phyloP scores from a whole-genome alignment of 2,888 invertebrate genomes.

The Drosophila conformis region DNA sequence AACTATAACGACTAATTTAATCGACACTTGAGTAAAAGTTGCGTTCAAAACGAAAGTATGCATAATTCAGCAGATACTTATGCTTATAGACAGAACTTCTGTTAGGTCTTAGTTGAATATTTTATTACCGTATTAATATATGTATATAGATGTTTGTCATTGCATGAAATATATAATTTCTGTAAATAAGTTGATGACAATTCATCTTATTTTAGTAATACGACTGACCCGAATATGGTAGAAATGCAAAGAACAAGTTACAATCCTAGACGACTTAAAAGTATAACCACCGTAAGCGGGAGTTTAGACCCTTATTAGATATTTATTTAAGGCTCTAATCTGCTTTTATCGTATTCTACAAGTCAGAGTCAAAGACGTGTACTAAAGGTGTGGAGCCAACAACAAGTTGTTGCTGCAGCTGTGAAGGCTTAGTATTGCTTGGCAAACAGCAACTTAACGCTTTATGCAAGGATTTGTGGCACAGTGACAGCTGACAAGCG shows the following conservation, averaged over 20 bases:
- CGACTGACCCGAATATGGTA: not conserved
- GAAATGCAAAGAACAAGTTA: not conserved
- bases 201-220: not conserved
- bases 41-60: not conserved
- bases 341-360: not conserved
- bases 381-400: conserved; percentile 12
- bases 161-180: rapidly evolving
- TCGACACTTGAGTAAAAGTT: not conserved
- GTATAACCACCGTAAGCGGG: not conserved
- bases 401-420: conserved; percentile 38
- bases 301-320: not conserved
- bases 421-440: conserved; percentile 52
- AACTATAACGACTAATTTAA: not conserved
- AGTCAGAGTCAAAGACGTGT: not conserved
- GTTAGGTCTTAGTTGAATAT: not conserved
- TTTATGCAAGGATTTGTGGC: conserved; percentile 67
- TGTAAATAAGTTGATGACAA: not conserved
- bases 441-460: conserved; percentile 67
- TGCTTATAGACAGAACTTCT: not conserved
- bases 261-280: too few relatives aligned
- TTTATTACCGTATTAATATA: not conserved
- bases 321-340: not conserved
- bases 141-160: not conserved
- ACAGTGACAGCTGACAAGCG: conserved; percentile 43
- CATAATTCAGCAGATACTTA: not conserved